Conservation (phyloP, 2,113 vertebrate genomes). For the Pitta sordida region DNA sequence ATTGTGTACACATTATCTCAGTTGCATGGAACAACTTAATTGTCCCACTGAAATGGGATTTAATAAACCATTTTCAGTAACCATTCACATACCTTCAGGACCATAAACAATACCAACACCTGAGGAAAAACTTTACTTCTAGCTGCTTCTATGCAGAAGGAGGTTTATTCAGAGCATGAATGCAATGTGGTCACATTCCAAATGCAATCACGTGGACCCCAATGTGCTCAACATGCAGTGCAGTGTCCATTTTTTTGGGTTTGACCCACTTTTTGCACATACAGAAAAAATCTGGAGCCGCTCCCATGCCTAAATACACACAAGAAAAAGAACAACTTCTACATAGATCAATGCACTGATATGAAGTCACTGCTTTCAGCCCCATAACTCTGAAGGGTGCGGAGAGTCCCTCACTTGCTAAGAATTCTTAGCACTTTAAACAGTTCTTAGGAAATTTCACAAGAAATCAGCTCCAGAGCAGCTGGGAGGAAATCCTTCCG, state of each 20-base stretch:
- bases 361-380: background rate
- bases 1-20: background rate
- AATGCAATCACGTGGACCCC: background rate
- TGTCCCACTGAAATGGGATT: background rate
- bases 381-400: background rate
- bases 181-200: background rate
- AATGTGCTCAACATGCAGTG: background rate
- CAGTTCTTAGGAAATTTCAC: constrained; percentile 31
- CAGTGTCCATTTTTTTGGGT: background rate
- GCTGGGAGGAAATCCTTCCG: background rate
- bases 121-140: background rate
- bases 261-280: background rate
- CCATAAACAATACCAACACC: background rate
- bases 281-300: background rate
- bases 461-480: background rate
- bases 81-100: background rate
- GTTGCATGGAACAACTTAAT: background rate
- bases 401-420: background rate
- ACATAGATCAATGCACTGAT: background rate
- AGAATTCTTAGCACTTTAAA: constrained; percentile 1
- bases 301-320: background rate
- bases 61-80: background rate
- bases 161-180: background rate
- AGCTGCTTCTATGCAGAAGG: background rate
- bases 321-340: background rate